These are phyloP conservation scores for Sclerodermus sp. DNA, from an alignment of 2,888 invertebrate genomes.

Conservation along the genomic window DNA sequence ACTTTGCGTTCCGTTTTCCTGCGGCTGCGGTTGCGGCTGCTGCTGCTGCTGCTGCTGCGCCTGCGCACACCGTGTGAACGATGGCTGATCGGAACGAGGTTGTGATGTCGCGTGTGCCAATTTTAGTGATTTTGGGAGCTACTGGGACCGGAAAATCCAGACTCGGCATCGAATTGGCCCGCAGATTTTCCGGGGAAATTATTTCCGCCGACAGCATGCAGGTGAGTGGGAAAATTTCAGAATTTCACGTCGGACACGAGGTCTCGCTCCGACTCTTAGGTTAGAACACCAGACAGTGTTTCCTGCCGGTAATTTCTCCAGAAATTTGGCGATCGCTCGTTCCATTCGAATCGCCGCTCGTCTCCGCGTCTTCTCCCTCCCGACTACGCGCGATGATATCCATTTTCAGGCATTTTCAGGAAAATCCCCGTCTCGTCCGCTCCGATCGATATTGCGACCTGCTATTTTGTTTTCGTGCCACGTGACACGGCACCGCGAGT, in stretches of 20 bases:
- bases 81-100: constrained; percentile 15
- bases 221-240: constrained; percentile 59
- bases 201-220: constrained; percentile 99
- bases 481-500: too few relatives aligned
- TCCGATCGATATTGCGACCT: too few relatives aligned
- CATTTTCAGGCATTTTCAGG: too few relatives aligned
- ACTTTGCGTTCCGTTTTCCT: not conserved
- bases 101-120: constrained; percentile 64
- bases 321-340: not conserved
- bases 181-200: constrained; percentile 84
- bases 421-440: too few relatives aligned
- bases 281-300: not conserved
- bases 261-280: too few relatives aligned
- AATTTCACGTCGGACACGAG: too few relatives aligned
- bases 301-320: not conserved
- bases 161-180: constrained; percentile 87
- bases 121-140: constrained; percentile 90
- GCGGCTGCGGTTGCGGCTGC: constrained; percentile 34
- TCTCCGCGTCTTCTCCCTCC: too few relatives aligned
- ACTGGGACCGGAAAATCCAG: constrained; percentile 98
- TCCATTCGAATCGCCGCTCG: too few relatives aligned
- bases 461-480: too few relatives aligned
- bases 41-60: too few relatives aligned
- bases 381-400: too few relatives aligned
- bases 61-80: constrained; percentile 20